Conservation (phyloP, 1,140 invertebrate species). For the Hesperophylax magnus region DNA sequence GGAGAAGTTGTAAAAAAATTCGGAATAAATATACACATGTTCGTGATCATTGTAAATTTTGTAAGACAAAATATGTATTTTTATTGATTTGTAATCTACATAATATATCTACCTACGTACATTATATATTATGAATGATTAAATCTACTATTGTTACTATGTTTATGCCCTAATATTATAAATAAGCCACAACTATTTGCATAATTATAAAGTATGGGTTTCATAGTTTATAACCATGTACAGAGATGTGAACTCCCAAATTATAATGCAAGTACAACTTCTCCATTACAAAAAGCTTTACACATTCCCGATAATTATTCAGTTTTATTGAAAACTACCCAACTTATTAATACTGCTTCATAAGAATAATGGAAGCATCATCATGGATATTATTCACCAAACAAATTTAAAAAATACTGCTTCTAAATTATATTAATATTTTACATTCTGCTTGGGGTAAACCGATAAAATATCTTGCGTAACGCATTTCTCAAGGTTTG, state of each 20-base stretch:
- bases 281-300: constrained; percentile 18
- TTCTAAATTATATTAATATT: too few species aligned
- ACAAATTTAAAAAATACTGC: not conserved
- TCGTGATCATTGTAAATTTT: constrained; percentile 20
- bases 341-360: constrained; percentile 38
- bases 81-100: constrained; percentile 20
- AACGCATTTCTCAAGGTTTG: too few species aligned
- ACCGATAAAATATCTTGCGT: too few species aligned
- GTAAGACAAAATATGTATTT: constrained; percentile 38
- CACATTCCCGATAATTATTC: not conserved
- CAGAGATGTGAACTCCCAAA: not conserved
- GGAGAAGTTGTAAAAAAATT: constrained; percentile 36
- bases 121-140: not conserved
- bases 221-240: not conserved
- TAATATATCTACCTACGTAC: not conserved
- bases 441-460: too few species aligned
- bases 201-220: not conserved
- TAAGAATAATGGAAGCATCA: constrained; percentile 52
- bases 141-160: constrained; percentile 9
- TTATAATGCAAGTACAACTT: constrained; percentile 13
- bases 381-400: constrained; percentile 24
- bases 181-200: not conserved
- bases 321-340: not conserved
- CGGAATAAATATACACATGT: constrained; percentile 8
- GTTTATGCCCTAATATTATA: not conserved